Evolutionary conservation across 2,797 vertebrate species (phyloP).

Genomic region (Macropus fuliginosus): DNA sequence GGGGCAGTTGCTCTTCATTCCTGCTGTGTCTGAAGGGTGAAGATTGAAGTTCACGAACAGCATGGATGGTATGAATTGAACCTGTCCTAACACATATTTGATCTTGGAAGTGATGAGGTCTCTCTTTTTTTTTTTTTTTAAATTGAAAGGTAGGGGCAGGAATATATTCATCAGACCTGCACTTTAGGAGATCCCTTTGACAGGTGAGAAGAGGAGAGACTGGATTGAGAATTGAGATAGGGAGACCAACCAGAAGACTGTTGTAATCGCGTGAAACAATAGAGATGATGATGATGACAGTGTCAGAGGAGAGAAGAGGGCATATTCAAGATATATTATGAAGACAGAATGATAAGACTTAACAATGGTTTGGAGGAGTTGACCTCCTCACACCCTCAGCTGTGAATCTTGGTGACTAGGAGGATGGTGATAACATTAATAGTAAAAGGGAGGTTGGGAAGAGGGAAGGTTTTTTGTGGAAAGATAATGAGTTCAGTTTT

Average conservation of each 20-base stretch:
- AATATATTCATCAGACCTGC: neutral
- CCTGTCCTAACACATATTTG: neutral
- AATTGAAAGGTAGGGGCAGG: neutral
- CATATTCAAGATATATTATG: neutral
- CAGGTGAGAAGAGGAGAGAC: neutral
- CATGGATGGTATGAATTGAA: neutral
- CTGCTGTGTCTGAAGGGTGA: neutral
- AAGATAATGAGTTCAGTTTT: neutral
- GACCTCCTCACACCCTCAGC: neutral
- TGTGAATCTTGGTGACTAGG: neutral
- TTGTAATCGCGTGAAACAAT: neutral
- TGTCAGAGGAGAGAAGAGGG: neutral
- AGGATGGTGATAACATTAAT: neutral
- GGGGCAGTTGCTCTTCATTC: neutral
- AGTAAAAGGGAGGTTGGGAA: neutral
- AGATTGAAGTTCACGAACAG: neutral
- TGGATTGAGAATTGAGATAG: neutral
- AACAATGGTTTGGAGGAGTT: neutral
- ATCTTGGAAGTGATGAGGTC: neutral
- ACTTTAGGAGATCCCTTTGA: neutral
- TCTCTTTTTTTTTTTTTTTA: neutral
- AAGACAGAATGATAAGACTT: neutral
- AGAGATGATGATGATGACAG: neutral
- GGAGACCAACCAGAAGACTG: neutral
- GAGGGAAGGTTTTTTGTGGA: neutral